Percentiles rank a stretch among this genome's conserved stretches.
phyloP scores from a whole-genome alignment of 2,113 vertebrate genomes.

The Peromyscus maniculatus region DNA sequence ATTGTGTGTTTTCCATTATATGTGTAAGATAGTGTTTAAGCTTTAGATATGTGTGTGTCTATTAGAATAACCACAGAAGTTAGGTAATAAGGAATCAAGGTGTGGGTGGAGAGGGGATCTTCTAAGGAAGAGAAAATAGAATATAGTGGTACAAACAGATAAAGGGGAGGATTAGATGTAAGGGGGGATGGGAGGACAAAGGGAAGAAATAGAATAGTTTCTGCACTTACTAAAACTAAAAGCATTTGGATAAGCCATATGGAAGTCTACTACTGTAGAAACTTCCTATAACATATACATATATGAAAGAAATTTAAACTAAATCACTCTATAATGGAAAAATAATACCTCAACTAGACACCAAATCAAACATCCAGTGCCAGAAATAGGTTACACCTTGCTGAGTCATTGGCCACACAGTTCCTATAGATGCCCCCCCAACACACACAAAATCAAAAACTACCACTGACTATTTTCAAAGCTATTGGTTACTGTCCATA shows the following conservation, averaged over 20 bases:
- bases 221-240: neutral
- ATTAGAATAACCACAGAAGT: neutral
- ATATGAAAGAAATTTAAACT: neutral
- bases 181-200: neutral
- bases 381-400: neutral
- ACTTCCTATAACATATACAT: neutral
- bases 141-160: neutral
- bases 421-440: neutral
- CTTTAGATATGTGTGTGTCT: neutral
- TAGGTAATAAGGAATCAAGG: neutral
- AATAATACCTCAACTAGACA: neutral
- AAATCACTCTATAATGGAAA: neutral
- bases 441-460: neutral
- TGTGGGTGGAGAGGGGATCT: neutral
- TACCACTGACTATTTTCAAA: neutral
- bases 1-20: neutral
- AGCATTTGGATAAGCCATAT: neutral
- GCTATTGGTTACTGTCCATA: neutral
- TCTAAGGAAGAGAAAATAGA: neutral
- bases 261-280: neutral
- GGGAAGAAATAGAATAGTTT: neutral
- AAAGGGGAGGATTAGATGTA: neutral
- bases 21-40: neutral
- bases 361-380: neutral
- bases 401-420: neutral